Percentiles rank a stretch among this genome's conserved stretches.
These are phyloP conservation scores for Thunnus thynnus DNA, from an alignment of 2,113 vertebrate species.

Conservation along the genomic window DNA sequence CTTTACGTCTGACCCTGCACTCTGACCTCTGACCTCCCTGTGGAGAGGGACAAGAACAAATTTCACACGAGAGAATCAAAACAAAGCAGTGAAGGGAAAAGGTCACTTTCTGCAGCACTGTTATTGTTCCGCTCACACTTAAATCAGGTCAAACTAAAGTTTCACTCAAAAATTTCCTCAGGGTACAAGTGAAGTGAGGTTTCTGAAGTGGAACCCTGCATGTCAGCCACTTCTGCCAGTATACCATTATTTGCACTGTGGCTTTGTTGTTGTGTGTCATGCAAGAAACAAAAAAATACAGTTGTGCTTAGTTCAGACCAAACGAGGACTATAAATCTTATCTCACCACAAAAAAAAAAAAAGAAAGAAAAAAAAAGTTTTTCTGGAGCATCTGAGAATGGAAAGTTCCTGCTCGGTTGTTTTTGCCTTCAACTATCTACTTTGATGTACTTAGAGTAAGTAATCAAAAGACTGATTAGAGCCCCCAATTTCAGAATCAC, in stretches of 20 bases:
- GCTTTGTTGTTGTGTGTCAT: conserved; percentile 50
- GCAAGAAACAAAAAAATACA: conserved; percentile 14
- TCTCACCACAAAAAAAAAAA: neutral
- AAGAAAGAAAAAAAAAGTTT: neutral
- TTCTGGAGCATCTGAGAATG: neutral
- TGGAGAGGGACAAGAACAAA: conserved; percentile 42
- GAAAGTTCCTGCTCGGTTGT: neutral
- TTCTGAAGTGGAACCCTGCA: conserved; percentile 64
- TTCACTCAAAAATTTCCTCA: conserved; percentile 54
- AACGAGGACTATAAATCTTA: conserved; percentile 11
- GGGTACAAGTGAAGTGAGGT: conserved; percentile 54
- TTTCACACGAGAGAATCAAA: conserved; percentile 37
- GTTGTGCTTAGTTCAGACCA: conserved; percentile 3
- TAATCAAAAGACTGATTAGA: conserved; percentile 35
- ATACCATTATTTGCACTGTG: conserved; percentile 46
- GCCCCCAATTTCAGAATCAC: conserved; percentile 15
- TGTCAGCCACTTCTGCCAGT: conserved; percentile 55
- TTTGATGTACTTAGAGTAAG: conserved; percentile 14
- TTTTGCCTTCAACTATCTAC: conserved; percentile 14
- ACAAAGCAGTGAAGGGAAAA: conserved; percentile 21
- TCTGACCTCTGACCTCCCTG: conserved; percentile 44
- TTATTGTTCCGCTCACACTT: conserved; percentile 47
- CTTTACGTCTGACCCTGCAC: conserved; percentile 42
- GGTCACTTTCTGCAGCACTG: conserved; percentile 61
- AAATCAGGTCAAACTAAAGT: conserved; percentile 72